Percentiles rank a stretch among this genome's conserved stretches.
Conservation (phyloP, 1,140 invertebrate genomes). For the Proctacanthus coquilletti region DNA sequence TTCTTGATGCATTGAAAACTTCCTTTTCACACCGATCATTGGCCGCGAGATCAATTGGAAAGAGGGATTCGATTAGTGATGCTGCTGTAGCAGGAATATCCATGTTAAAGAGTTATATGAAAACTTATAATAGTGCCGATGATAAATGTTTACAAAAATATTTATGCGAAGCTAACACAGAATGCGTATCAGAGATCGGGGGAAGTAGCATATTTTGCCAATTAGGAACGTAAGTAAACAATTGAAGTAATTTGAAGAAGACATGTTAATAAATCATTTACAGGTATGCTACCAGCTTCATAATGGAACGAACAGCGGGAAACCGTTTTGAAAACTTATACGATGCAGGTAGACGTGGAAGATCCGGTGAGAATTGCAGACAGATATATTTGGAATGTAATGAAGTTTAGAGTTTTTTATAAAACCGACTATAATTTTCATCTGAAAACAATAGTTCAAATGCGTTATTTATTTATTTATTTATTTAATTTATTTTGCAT, state of each 20-base stretch:
- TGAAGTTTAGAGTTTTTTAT: slow-evolving; percentile 64
- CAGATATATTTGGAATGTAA: slow-evolving; percentile 72
- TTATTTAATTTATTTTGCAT: too few species aligned
- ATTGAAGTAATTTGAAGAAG: neutral
- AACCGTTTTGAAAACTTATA: slow-evolving; percentile 64
- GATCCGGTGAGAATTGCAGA: slow-evolving; percentile 68
- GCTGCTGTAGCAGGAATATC: slow-evolving; percentile 69
- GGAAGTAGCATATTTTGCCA: slow-evolving; percentile 78
- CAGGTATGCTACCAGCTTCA: slow-evolving; percentile 72
- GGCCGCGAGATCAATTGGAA: slow-evolving; percentile 61
- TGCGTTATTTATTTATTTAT: too few species aligned
- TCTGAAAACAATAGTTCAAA: too few species aligned
- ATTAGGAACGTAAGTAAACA: slow-evolving; percentile 70
- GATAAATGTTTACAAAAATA: slow-evolving; percentile 64
- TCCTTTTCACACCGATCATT: slow-evolving; percentile 80
- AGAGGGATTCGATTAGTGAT: slow-evolving; percentile 70
- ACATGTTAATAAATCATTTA: slow-evolving; percentile 10
- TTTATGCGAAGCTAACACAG: slow-evolving; percentile 75
- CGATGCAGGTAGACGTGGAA: slow-evolving; percentile 65
- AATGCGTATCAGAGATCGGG: slow-evolving; percentile 69
- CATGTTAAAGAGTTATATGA: slow-evolving; percentile 76
- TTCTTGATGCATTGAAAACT: slow-evolving; percentile 76
- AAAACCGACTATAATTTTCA: too few species aligned
- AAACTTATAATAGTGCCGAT: slow-evolving; percentile 63
- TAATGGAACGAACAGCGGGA: slow-evolving; percentile 56